Conservation (phyloP, 2,888 invertebrate species). For the Diarsia brunnea region DNA sequence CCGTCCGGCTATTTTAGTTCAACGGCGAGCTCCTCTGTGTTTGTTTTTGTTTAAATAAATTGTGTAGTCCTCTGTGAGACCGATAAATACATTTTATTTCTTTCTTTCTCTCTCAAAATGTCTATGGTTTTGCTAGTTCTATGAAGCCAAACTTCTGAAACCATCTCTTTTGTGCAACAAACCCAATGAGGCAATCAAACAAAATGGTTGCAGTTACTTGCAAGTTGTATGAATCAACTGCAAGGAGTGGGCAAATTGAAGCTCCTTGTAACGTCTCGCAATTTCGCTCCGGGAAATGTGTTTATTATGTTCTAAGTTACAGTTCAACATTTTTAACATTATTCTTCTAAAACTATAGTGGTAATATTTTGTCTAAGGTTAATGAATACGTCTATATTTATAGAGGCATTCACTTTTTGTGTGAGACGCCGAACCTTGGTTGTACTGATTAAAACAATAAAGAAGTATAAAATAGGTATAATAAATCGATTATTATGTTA, state of each 20-base stretch:
- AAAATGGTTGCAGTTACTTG: constrained; percentile 22
- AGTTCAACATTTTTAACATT: neutral
- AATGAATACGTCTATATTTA: no score
- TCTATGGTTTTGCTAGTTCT: neutral
- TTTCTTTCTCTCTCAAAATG: neutral
- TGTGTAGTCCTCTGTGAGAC: no score
- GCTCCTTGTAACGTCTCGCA: neutral
- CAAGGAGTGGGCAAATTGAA: constrained; percentile 9
- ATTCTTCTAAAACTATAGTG: neutral
- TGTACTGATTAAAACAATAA: no score
- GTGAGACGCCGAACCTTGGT: no score
- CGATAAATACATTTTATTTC: no score
- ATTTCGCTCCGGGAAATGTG: neutral
- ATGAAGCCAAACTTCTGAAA: neutral
- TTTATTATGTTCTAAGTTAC: neutral
- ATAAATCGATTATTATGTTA: neutral
- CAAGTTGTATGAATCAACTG: constrained; percentile 31
- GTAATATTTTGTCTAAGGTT: neutral
- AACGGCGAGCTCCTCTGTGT: neutral
- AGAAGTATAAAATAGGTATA: no score
- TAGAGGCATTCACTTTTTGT: no score
- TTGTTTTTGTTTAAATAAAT: no score
- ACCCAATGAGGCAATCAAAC: constrained; percentile 36
- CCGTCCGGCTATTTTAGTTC: neutral
- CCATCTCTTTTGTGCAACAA: neutral